These are phyloP conservation scores for Lepus oiostolus DNA, from an alignment of 2,797 vertebrate genomes.

Conservation along the genomic window DNA sequence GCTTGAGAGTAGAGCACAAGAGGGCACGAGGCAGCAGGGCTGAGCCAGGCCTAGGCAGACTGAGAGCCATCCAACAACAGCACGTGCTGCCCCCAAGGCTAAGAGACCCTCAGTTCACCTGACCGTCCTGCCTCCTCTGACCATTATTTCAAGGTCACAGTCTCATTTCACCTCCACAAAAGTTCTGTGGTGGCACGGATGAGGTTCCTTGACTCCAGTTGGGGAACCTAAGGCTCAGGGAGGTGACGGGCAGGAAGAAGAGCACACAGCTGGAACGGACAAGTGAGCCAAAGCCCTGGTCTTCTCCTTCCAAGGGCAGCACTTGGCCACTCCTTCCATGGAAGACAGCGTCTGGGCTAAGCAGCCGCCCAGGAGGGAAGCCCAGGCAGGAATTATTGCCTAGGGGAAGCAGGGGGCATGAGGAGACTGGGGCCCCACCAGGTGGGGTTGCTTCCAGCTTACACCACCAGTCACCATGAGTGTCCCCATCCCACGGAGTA, in stretches of 20 bases:
- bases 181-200: background rate
- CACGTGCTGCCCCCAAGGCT: background rate
- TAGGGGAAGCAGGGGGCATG: background rate
- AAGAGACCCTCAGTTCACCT: background rate
- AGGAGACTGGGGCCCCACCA: fast-evolving
- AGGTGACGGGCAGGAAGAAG: background rate
- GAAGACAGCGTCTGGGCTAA: background rate
- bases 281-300: background rate
- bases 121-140: background rate
- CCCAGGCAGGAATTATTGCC: background rate
- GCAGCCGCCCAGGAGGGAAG: background rate
- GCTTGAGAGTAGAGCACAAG: background rate
- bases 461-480: background rate
- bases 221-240: background rate
- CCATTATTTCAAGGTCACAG: background rate
- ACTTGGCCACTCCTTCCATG: background rate
- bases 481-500: background rate
- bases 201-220: background rate
- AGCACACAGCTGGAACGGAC: background rate
- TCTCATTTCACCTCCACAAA: background rate
- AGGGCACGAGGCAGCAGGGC: background rate
- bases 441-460: background rate
- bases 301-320: background rate
- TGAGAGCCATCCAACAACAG: background rate
- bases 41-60: background rate